Evolutionary conservation across 2,797 vertebrate genomes (phyloP).

Genomic region (Pagetopsis macropterus): DNA sequence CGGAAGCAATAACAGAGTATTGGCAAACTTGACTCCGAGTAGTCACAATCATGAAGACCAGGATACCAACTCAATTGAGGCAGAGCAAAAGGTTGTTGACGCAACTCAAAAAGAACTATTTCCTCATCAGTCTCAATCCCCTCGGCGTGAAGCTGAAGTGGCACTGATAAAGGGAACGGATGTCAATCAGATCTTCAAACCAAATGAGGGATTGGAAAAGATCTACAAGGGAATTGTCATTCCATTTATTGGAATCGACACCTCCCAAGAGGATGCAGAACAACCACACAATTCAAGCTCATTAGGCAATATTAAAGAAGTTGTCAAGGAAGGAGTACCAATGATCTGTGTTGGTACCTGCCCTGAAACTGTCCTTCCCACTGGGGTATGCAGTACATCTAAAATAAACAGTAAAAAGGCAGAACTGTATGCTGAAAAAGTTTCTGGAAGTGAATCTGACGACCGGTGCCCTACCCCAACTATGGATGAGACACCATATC

Average conservation of each 20-base stretch:
- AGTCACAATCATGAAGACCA: slow-evolving; percentile 12
- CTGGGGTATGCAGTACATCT: slow-evolving; percentile 5
- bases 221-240: slow-evolving; percentile 17
- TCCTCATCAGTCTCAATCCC: slow-evolving; percentile 12
- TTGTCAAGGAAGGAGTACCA: slow-evolving; percentile 23
- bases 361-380: slow-evolving; percentile 4
- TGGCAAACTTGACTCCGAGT: background rate
- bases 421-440: slow-evolving; percentile 15
- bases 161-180: slow-evolving; percentile 6
- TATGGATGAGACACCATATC: slow-evolving; percentile 71
- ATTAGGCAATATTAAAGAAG: slow-evolving; percentile 23
- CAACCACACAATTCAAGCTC: slow-evolving; percentile 4
- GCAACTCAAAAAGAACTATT: slow-evolving; percentile 18
- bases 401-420: slow-evolving; percentile 11
- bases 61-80: slow-evolving; percentile 24
- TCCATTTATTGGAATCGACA: slow-evolving; percentile 48
- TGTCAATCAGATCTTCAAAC: background rate
- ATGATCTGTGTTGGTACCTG: slow-evolving; percentile 17
- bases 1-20: slow-evolving; percentile 14
- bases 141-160: slow-evolving; percentile 19
- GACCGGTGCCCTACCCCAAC: slow-evolving; percentile 76
- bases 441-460: slow-evolving; percentile 29
- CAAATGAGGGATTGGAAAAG: slow-evolving; percentile 24
- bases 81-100: slow-evolving; percentile 15
- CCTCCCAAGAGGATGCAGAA: slow-evolving; percentile 15